Evolutionary conservation across 2,888 invertebrate genomes (phyloP), one percentile per base, ranked within the genome.

Genomic region (Eupeodes luniger): DNA sequence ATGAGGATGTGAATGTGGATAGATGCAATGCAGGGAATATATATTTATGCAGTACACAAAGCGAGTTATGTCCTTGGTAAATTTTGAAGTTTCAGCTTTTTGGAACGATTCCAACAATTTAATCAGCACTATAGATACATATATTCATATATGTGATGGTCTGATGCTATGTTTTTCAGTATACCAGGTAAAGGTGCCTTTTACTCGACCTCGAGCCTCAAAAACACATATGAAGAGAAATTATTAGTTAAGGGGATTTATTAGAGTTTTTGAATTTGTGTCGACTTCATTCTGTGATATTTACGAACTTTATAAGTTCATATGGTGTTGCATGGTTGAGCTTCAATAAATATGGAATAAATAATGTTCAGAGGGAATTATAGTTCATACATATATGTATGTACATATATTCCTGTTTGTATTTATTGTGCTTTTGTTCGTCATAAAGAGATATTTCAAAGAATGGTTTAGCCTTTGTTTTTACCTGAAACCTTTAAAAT

Each of bases 51-150:
- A 61, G 19, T 27, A 27, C 27, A 70, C 40, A 40, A 14, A 57
- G 55, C 51, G 44, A 53, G 57, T 72, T 72, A 66, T 61, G 77
- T 59, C 70, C 34, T 66, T 61, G 59, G 53, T 10, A 47, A 70
- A 59, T 40, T 59, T 66, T 72, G 66, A 49, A 11, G 47, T 11
- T 64, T 85, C 11, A 27, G 59, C 66, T 53, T 10, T 49, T 81
- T 85, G 85, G 70, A 81, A 9, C 34, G 12, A 47, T 62, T 85
- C 72, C 77, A 85, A 77, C 76, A 81, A 36, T 76, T 53, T 49
- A 79, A 75, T 57, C 66, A 74, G 72, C 61, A 79, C 67, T 84
- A 53, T n/a, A 5, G n/a, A 6, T 40, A 12, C 12, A 34, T 14
- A 5, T 12, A 2, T 36, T 1, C 19, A 55, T 6, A 53, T 1